Percentiles rank a stretch among this genome's conserved stretches.
Evolutionary conservation across 2,113 vertebrate species (phyloP).

Genomic region (Noturus placidus): DNA sequence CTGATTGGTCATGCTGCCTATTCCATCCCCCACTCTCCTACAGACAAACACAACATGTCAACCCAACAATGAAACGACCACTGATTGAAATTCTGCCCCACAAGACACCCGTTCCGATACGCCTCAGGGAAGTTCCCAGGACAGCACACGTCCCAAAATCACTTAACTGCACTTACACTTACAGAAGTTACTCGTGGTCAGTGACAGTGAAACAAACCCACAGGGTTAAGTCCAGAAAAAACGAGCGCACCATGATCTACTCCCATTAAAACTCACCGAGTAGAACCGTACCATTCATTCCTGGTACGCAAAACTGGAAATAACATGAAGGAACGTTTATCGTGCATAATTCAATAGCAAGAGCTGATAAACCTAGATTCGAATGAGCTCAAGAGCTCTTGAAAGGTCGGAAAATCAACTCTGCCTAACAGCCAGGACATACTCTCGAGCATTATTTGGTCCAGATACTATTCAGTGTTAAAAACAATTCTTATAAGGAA

Average conservation of each 20-base stretch:
- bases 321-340: constrained; percentile 39
- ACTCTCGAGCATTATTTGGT: not conserved
- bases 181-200: constrained; percentile 54
- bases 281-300: constrained; percentile 6
- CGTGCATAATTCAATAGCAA: constrained; percentile 34
- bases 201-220: not conserved
- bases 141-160: constrained; percentile 68
- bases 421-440: not conserved
- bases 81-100: constrained; percentile 72
- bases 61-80: constrained; percentile 48
- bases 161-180: constrained; percentile 69
- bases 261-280: not conserved
- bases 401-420: constrained; percentile 54
- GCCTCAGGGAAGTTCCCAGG: constrained; percentile 49
- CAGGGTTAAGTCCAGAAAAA: not conserved
- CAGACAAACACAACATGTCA: constrained; percentile 53
- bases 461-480: not conserved
- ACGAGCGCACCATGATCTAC: not conserved
- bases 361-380: constrained; percentile 35
- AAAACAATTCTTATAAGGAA: not conserved
- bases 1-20: constrained; percentile 63
- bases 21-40: constrained; percentile 61
- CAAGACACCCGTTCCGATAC: constrained; percentile 50
- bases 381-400: constrained; percentile 35
- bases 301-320: constrained; percentile 9